Evolutionary conservation across 1,140 invertebrate genomes (phyloP).

Genomic region (Acyrthosiphon pisum): DNA sequence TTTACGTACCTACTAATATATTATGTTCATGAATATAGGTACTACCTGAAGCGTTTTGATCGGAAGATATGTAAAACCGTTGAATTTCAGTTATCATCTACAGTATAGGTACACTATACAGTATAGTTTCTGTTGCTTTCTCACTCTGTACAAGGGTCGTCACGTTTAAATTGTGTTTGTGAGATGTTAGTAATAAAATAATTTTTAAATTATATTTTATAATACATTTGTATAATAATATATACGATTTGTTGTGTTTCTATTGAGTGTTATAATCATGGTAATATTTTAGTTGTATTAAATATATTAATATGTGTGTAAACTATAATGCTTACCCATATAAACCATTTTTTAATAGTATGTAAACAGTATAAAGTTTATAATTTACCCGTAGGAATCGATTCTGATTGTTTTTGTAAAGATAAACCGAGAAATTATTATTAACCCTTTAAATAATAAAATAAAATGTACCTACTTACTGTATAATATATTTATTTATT

Average conservation of each 20-base stretch:
- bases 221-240: not conserved
- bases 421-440: not conserved
- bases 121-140: not conserved
- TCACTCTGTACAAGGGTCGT: not conserved
- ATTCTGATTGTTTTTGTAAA: constrained; percentile 20
- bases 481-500: not conserved
- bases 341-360: not conserved
- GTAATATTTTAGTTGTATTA: constrained; percentile 10
- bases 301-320: constrained; percentile 12
- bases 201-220: not conserved
- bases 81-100: not conserved
- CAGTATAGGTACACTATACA: too few species aligned
- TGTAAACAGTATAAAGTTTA: not conserved
- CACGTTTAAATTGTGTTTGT: not conserved
- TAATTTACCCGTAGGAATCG: constrained; percentile 14
- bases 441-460: not conserved
- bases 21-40: not conserved
- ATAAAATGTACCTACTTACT: not conserved
- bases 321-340: not conserved
- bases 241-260: constrained; percentile 34
- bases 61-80: not conserved
- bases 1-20: not conserved
- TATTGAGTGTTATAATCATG: constrained; percentile 19
- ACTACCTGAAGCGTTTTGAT: not conserved
- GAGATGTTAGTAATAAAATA: not conserved